phyloP scores from a whole-genome alignment of 2,797 vertebrate genomes.

The Sciaenops ocellatus region DNA sequence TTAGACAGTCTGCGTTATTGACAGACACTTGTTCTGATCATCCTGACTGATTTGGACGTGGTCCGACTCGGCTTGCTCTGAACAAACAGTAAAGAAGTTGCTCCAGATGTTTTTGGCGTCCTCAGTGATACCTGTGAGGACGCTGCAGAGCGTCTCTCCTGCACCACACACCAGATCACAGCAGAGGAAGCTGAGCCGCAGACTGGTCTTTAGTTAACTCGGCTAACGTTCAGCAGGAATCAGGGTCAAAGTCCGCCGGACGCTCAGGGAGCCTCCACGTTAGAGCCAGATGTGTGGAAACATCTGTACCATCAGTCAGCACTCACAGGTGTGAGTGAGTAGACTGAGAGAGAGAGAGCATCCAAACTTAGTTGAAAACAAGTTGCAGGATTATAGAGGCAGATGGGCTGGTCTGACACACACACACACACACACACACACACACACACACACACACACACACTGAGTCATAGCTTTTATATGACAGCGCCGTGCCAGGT shows the following conservation, averaged over 20 bases:
- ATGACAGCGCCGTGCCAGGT: constrained; percentile 58
- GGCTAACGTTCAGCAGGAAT: too few relatives aligned
- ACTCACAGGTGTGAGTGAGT: constrained; percentile 19
- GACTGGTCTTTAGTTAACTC: too few relatives aligned
- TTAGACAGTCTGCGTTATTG: too few relatives aligned
- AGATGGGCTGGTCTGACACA: constrained; percentile 57
- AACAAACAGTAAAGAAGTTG: too few relatives aligned
- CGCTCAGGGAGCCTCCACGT: too few relatives aligned
- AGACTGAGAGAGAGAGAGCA: background rate
- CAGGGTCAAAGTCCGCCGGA: too few relatives aligned
- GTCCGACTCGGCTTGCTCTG: too few relatives aligned
- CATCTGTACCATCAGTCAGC: constrained; percentile 23
- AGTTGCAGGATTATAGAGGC: constrained; percentile 45
- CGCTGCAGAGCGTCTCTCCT: background rate
- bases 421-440: constrained; percentile 28
- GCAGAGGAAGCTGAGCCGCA: background rate
- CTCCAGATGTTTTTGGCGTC: too few relatives aligned
- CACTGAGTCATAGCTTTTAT: constrained; percentile 63
- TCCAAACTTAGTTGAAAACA: constrained; percentile 47
- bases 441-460: constrained; percentile 43
- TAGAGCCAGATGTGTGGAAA: constrained; percentile 8
- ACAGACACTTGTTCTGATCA: too few relatives aligned
- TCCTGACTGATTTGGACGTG: too few relatives aligned
- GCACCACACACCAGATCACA: background rate
- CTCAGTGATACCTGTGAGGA: too few relatives aligned